Evolutionary conservation across 2,113 vertebrate genomes (phyloP).

Genomic region (Gallinago paraguaiae): DNA sequence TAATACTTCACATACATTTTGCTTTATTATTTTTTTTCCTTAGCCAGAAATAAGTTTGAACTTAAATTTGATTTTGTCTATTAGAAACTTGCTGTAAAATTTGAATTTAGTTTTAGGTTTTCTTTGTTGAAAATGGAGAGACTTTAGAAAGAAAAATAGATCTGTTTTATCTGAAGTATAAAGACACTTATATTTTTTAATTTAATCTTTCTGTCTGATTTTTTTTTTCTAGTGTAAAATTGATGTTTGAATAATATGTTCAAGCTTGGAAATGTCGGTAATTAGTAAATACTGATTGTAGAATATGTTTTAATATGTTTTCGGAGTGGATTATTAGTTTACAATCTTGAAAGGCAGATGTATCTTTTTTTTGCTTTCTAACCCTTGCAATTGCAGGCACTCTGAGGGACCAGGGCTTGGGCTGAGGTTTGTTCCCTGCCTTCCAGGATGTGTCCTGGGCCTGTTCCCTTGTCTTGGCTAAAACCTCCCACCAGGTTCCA

Average conservation of each 20-base stretch:
- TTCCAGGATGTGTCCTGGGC: not conserved
- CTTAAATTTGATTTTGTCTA: not conserved
- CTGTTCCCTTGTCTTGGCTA: not conserved
- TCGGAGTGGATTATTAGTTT: not conserved
- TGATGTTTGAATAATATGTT: not conserved
- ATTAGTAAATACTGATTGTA: not conserved
- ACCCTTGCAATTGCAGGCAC: not conserved
- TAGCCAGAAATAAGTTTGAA: not conserved
- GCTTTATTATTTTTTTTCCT: not conserved
- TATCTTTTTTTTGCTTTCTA: not conserved
- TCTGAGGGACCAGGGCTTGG: not conserved
- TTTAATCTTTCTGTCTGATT: not conserved
- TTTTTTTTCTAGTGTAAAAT: not conserved
- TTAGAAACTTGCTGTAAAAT: not conserved
- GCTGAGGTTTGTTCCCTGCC: fast-evolving
- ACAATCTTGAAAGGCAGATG: not conserved
- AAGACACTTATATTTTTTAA: not conserved
- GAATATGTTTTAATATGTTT: not conserved
- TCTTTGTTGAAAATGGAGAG: not conserved
- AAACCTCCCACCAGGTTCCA: not conserved
- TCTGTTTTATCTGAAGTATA: not conserved
- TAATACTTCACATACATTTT: not conserved
- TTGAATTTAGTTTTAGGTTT: not conserved
- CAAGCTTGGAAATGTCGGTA: not conserved
- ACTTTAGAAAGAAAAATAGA: not conserved